Conservation (phyloP, 2,113 vertebrate genomes). For the Alaudala cheleensis region DNA sequence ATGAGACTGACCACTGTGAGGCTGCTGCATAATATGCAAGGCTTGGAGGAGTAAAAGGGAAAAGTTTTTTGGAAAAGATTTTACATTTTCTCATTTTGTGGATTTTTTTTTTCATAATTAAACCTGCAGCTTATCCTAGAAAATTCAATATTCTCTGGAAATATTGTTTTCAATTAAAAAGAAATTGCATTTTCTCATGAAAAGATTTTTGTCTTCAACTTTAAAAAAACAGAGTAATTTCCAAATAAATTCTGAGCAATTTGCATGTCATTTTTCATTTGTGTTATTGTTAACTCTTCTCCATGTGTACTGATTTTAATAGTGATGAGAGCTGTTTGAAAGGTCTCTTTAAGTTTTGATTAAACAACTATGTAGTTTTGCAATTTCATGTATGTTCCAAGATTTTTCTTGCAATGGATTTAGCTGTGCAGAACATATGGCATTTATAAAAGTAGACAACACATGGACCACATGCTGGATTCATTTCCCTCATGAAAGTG, state of each 20-base stretch:
- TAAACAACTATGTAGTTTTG: conserved; percentile 45
- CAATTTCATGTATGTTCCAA: conserved; percentile 41
- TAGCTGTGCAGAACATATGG: conserved; percentile 40
- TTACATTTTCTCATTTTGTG: not conserved
- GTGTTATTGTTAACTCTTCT: conserved; percentile 1
- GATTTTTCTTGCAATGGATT: conserved; percentile 32
- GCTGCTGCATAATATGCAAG: conserved; percentile 86
- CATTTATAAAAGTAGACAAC: conserved; percentile 63
- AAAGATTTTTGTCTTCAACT: conserved; percentile 22
- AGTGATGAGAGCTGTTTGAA: conserved; percentile 7
- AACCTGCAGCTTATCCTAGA: conserved; percentile 82
- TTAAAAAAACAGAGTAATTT: conserved; percentile 34
- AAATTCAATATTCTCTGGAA: conserved; percentile 63
- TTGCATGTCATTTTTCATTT: conserved; percentile 3
- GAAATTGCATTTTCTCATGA: conserved; percentile 30
- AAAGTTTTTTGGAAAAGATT: conserved; percentile 34
- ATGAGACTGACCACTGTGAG: conserved; percentile 86
- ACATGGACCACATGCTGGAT: conserved; percentile 48
- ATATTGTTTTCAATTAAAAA: conserved; percentile 49
- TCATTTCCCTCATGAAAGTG: conserved; percentile 65
- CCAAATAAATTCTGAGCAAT: conserved; percentile 34
- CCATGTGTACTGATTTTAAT: conserved; percentile 47
- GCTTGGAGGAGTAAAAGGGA: conserved; percentile 76
- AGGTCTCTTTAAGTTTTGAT: conserved; percentile 56
- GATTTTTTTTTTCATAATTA: conserved; percentile 52